phyloP scores from a whole-genome alignment of 2,113 vertebrate genomes.

The Scopus umbretta region DNA sequence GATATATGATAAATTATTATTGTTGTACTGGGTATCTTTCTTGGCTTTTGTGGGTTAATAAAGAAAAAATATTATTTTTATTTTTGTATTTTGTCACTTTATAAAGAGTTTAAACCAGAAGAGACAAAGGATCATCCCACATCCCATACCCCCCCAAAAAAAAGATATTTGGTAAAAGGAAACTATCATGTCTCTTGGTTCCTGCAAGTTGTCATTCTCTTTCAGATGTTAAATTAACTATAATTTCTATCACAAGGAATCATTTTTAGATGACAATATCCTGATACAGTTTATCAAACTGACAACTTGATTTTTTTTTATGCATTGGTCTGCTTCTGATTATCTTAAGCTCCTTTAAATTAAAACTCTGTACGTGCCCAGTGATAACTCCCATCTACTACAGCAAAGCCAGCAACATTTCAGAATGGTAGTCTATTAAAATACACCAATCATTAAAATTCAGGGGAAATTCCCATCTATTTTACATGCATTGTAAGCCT shows the following conservation, averaged over 20 bases:
- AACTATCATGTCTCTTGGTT: background rate
- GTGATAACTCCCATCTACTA: background rate
- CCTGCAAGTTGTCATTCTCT: background rate
- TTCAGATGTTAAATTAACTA: background rate
- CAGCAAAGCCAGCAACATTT: background rate
- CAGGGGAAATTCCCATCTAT: background rate
- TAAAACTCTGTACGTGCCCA: background rate
- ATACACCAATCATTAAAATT: background rate
- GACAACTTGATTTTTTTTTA: background rate
- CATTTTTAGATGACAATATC: background rate
- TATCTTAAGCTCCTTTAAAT: background rate
- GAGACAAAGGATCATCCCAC: background rate
- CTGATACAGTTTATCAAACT: background rate
- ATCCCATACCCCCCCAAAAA: accelerated
- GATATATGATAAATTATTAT: background rate
- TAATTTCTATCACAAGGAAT: background rate
- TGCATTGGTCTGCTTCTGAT: background rate
- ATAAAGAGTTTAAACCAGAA: background rate
- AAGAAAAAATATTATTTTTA: background rate
- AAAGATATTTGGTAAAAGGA: background rate
- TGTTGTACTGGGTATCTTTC: background rate
- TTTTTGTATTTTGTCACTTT: background rate
- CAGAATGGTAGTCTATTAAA: background rate
- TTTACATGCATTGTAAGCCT: background rate
- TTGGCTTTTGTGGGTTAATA: background rate